phyloP scores from a whole-genome alignment of 2,797 vertebrate genomes.

The Spea hammondii region DNA sequence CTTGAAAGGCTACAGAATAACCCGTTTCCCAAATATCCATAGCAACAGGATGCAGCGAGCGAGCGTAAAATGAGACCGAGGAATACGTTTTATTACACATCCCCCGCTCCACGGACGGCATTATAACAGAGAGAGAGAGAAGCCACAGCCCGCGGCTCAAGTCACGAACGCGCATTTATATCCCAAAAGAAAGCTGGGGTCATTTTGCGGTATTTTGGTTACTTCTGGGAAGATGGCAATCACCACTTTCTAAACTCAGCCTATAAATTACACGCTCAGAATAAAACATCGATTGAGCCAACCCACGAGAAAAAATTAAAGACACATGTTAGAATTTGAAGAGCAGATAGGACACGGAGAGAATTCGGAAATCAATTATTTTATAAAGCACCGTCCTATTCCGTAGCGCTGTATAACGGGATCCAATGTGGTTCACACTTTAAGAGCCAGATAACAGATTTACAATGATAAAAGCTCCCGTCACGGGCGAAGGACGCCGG shows the following conservation, averaged over 20 bases:
- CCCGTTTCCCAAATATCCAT: slow-evolving; percentile 10
- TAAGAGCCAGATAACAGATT: no score
- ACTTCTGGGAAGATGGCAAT: slow-evolving; percentile 21
- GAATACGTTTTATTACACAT: neutral
- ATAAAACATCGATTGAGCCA: slow-evolving; percentile 28
- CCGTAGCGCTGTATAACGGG: no score
- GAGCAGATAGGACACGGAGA: no score
- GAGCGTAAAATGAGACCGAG: neutral
- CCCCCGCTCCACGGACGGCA: neutral
- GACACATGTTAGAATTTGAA: no score
- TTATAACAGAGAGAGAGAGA: no score
- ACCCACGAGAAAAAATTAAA: neutral
- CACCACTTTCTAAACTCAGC: slow-evolving; percentile 37
- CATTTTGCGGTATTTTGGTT: slow-evolving; percentile 37
- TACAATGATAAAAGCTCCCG: no score
- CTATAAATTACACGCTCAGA: slow-evolving; percentile 35
- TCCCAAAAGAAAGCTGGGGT: slow-evolving; percentile 30
- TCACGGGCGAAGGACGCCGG: no score
- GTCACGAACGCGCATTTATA: slow-evolving; percentile 31
- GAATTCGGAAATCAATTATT: no score
- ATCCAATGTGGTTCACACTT: no score
- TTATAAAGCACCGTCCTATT: no score
- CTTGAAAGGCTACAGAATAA: slow-evolving; percentile 10
- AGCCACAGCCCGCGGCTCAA: slow-evolving; percentile 30
- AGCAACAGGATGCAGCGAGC: slow-evolving; percentile 16